Conservation (phyloP, 2,888 invertebrate species). For the Atrina japonica region DNA sequence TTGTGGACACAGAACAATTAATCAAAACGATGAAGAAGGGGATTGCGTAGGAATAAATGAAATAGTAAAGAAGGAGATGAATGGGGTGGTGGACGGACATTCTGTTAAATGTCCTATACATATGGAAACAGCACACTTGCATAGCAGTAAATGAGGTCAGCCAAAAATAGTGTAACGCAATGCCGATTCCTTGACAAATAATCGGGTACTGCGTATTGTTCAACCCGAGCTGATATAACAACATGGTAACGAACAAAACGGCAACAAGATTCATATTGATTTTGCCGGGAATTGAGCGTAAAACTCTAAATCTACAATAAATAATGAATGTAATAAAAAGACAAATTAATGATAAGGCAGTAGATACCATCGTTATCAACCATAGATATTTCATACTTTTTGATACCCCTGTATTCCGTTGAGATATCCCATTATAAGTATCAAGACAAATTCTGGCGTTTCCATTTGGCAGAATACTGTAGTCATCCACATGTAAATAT, state of each 20-base stretch:
- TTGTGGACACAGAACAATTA: no score
- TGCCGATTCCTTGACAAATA: constrained; percentile 48
- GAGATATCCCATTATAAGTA: no score
- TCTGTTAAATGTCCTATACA: constrained; percentile 52
- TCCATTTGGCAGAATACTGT: no score
- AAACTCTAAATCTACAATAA: constrained; percentile 37
- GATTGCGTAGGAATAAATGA: no score
- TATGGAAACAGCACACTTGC: constrained; percentile 57
- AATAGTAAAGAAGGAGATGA: no score
- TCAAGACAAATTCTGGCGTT: no score
- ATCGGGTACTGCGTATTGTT: constrained; percentile 8
- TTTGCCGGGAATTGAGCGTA: constrained; percentile 53
- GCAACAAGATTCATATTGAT: constrained; percentile 51
- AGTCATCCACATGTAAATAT: no score
- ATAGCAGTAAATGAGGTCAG: constrained; percentile 52
- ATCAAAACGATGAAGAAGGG: no score
- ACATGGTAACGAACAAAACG: constrained; percentile 48
- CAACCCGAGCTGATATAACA: constrained; percentile 44
- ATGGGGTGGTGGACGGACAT: background rate
- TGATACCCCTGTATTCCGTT: no score
- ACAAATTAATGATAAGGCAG: constrained; percentile 43
- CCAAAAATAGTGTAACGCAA: constrained; percentile 57
- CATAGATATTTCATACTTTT: no score
- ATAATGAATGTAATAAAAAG: constrained; percentile 51
- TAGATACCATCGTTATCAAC: constrained; percentile 16